Evolutionary conservation across 1,140 invertebrate genomes (phyloP).

Genomic region (Battus philenor): DNA sequence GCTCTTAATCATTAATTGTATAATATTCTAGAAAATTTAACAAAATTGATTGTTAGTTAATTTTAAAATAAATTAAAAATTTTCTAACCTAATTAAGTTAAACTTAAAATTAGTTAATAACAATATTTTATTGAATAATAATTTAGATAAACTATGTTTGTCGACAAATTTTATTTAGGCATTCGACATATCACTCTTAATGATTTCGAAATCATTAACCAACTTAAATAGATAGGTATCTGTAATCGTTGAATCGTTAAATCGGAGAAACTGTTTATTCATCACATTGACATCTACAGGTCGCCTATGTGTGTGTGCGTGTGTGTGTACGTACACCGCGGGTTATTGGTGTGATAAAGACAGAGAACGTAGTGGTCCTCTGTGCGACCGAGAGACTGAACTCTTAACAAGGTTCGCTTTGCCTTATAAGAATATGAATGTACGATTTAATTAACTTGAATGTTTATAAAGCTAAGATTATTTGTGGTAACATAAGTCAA

Average conservation of each 20-base stretch:
- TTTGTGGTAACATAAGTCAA: no score
- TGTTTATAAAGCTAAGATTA: slow-evolving; percentile 51
- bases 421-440: slow-evolving; percentile 67
- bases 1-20: no score
- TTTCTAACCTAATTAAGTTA: no score
- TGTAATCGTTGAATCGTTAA: slow-evolving; percentile 71
- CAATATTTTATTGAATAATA: no score
- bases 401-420: slow-evolving; percentile 65
- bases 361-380: slow-evolving; percentile 36
- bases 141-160: background rate
- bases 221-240: slow-evolving; percentile 68
- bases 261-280: slow-evolving; percentile 73
- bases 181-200: slow-evolving; percentile 51
- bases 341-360: slow-evolving; percentile 68
- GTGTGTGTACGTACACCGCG: slow-evolving; percentile 36
- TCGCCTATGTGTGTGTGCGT: slow-evolving; percentile 30
- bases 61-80: no score
- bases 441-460: slow-evolving; percentile 70
- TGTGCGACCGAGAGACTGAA: slow-evolving; percentile 52
- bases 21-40: no score
- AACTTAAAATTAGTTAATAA: no score
- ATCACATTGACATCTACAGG: slow-evolving; percentile 58
- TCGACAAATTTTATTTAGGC: slow-evolving; percentile 14
- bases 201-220: slow-evolving; percentile 64
- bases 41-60: no score